Evolutionary conservation across 2,797 vertebrate genomes (phyloP), one percentile per base, ranked within the genome.

Genomic region (Channallabes apus): DNA sequence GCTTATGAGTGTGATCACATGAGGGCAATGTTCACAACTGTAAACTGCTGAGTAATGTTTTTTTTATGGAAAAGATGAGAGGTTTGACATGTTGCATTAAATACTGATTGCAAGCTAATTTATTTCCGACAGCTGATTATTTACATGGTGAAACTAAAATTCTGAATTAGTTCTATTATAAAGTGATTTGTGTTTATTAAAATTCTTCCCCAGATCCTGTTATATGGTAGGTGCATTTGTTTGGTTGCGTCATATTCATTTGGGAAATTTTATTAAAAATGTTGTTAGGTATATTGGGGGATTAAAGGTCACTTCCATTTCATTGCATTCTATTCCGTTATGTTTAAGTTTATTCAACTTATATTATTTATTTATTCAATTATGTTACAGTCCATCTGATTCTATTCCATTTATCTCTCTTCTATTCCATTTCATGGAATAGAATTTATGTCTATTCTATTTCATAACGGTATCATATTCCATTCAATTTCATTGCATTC

Each of bases 41-140:
- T 22, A 77, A 51, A 32, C 67, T 54, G n/a, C 15, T 17, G 58
- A 29, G 54, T 59, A 84, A 81, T 71, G 46, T 72, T 80, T 85
- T 6, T 24, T 22, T 15, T 54, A n/a, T 24, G 71, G 38, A 58
- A 84, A 8, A 29, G 62, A 69, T 73, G 51, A 32, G 14, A 29
- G 58, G 75, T 68, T 64, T 38, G 12, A 62, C 51, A 1, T 18
- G 11, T 54, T 32, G 35, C 58, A 62, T 77, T 22, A 76, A 56
- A 29, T 76, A 22, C 9, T 35, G 3, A 76, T 56, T 46, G 3
- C 46, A 73, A 46, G 38, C 9, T 24, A 24, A 51, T n/a, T 38
- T 17, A 38, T 41, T 68, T 38, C 41, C 2, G 38, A 73, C 41
- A 73, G 22, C 11, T 73, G 54, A 35, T 35, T 6, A 32, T 77